Conservation (phyloP, 2,888 invertebrate species). For the Parnassius apollo region DNA sequence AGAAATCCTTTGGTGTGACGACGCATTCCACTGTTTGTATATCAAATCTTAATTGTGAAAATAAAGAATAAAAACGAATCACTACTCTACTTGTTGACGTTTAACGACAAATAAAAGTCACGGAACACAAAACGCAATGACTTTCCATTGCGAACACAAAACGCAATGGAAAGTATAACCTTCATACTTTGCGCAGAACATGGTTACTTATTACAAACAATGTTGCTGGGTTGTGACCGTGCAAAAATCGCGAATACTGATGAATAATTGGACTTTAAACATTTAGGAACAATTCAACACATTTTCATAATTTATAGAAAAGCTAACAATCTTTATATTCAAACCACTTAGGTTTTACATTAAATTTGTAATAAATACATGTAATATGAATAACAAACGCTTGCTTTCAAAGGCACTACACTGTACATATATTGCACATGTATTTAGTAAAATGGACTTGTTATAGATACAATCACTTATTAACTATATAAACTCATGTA, state of each 20-base stretch:
- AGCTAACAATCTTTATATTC: slow-evolving; percentile 10
- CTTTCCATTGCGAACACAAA: no score
- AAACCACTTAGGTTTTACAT: slow-evolving; percentile 2
- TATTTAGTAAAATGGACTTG: slow-evolving; percentile 7
- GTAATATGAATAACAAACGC: background rate
- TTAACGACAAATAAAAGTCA: no score
- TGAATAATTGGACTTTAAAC: slow-evolving; percentile 1
- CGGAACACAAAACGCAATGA: no score
- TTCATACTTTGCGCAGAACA: no score
- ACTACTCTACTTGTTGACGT: no score
- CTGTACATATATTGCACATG: slow-evolving; percentile 8
- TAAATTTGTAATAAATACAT: slow-evolving; percentile 6
- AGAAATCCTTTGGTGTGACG: no score
- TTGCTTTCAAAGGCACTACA: slow-evolving; percentile 21
- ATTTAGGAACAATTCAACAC: slow-evolving; percentile 24
- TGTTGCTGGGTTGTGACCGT: no score
- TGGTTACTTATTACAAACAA: no score
- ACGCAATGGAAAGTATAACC: no score
- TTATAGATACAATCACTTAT: background rate
- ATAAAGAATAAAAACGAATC: no score
- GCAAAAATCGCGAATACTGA: background rate
- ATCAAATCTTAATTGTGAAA: no score
- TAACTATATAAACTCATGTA: background rate
- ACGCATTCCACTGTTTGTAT: no score
- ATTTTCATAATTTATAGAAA: slow-evolving; percentile 2